phyloP scores from a whole-genome alignment of 2,888 invertebrate species.

The Drosophila neutralis region DNA sequence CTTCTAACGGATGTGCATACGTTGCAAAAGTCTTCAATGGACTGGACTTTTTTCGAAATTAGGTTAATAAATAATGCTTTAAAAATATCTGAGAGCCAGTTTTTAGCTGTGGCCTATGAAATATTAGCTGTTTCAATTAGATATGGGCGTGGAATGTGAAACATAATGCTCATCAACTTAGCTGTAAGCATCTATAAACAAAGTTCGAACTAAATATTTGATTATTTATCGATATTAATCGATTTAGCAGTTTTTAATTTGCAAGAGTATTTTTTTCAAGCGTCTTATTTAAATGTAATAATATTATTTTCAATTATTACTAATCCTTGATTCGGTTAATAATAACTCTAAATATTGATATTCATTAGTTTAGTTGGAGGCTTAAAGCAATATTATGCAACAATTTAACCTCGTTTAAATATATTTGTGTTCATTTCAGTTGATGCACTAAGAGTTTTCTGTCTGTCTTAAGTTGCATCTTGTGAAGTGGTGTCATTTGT shows the following conservation, averaged over 20 bases:
- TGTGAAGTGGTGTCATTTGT: background rate
- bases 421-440: background rate
- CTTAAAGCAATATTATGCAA: background rate
- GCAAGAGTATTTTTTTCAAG: background rate
- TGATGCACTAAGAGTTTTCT: background rate
- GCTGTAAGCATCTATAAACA: background rate
- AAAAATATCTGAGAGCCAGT: background rate
- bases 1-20: conserved; percentile 1
- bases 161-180: background rate
- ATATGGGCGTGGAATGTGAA: background rate
- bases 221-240: background rate
- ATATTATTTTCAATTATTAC: background rate
- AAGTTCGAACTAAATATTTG: background rate
- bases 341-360: background rate
- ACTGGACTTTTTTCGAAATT: background rate
- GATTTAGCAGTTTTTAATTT: background rate
- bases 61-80: background rate
- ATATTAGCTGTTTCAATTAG: background rate
- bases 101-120: background rate
- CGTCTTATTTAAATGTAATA: background rate
- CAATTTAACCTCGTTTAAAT: background rate
- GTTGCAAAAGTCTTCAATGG: background rate
- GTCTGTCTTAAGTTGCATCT: background rate
- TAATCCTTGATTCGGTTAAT: background rate
- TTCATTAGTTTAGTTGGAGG: background rate